Base-by-base conservation (phyloP, 2,113 vertebrate genomes). In the Rhadina sibilatrix region DNA sequence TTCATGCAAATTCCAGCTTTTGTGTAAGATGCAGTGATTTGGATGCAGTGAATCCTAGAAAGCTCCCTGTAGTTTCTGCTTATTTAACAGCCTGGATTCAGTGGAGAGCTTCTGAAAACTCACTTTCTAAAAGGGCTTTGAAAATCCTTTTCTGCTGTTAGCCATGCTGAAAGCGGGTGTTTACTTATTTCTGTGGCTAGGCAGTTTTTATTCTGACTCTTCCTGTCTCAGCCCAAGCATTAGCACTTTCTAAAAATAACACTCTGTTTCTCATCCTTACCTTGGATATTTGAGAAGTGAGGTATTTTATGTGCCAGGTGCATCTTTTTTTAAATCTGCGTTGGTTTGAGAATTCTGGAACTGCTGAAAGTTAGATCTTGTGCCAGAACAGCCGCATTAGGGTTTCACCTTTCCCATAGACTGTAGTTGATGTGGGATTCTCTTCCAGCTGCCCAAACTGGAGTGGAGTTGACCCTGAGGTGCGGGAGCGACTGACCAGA, bases 371-470 rank as follows among this genome's bases (percentile, higher is more conserved):
- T n/a, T 50, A 47, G 19, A 12, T 71, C 17, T 24, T 47, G 11
- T 64, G 65, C 66, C 68, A 80, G 54, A 63, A 10, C 24, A 68
- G 23, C 31, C 68, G 21, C 12, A 1, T 42, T 42, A 47, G 27
- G 8, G 15, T 44, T 92, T 35, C 42, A 35, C 57, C 33, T 85
- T 66, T 61, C 42, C 64, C 9, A 1, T 46, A 6, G 8, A 64
- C 30, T 74, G 11, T 78, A 22, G 19, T 1, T 97, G 65, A 91
- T 30, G 3, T 65, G 15, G 3, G 20, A 6, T 54, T 93, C 56
- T 72, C 46, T 89, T 92, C 63, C 97, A 99, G 99, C 88, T 99
- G 99, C 17, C 97, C 98, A 22, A 99, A 98, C 96, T 99, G 99
- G 99, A 98, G 95, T 79, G 89, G 83, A 0, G 91, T 99, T 22